Evolutionary conservation across 2,113 vertebrate species (phyloP).

Genomic region (Chloropsis hardwickii): DNA sequence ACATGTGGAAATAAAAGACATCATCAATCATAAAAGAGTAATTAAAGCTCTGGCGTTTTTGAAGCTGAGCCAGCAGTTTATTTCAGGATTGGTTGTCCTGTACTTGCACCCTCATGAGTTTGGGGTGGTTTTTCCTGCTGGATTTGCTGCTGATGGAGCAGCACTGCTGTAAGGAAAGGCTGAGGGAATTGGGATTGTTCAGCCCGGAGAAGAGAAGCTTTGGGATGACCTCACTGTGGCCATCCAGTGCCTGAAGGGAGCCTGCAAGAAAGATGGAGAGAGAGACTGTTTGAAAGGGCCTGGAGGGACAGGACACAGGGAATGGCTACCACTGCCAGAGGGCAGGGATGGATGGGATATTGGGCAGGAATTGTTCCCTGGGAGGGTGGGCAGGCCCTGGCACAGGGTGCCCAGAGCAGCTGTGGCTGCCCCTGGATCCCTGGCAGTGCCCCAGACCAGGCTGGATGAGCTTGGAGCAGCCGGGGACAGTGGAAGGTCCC

Average conservation of each 20-base stretch:
- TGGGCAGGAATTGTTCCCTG: background rate
- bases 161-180: background rate
- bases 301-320: background rate
- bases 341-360: background rate
- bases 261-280: background rate
- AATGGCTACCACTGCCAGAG: background rate
- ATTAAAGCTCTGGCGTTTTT: background rate
- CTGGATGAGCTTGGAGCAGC: background rate
- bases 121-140: background rate
- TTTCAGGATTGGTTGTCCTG: background rate
- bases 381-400: background rate
- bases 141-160: background rate
- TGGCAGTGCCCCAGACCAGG: background rate
- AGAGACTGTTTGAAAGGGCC: background rate
- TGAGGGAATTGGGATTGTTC: background rate
- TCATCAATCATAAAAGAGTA: background rate
- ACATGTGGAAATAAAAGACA: background rate
- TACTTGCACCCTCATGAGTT: background rate
- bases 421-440: background rate
- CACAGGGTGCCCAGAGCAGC: background rate
- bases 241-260: background rate
- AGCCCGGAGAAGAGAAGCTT: background rate
- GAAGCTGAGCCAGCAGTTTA: background rate
- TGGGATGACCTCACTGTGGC: background rate
- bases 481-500: fast-evolving